Conservation (phyloP, 2,113 vertebrate genomes). For the Ameiurus melas region DNA sequence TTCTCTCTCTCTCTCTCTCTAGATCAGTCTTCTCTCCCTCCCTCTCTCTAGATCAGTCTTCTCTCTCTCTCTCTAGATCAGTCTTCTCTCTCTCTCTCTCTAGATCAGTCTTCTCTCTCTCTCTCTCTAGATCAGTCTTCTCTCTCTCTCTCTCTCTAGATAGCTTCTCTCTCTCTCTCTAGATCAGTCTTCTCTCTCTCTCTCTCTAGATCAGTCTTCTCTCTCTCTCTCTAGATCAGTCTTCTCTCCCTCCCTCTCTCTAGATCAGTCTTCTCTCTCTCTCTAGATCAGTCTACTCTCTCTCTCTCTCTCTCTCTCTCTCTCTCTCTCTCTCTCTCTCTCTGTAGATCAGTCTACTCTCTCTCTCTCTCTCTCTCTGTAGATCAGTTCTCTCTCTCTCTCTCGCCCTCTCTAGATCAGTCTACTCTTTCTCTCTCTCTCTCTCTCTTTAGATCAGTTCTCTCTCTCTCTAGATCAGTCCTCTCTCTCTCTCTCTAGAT, state of each 20-base stretch:
- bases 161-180: constrained; percentile 50
- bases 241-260: not conserved
- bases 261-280: not conserved
- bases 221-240: not conserved
- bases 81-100: not conserved
- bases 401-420: too few relatives aligned
- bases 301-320: not conserved
- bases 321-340: constrained; percentile 41
- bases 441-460: not conserved
- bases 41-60: not conserved
- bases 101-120: not conserved
- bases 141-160: not conserved
- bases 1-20: constrained; percentile 46
- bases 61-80: not conserved
- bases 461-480: too few relatives aligned
- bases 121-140: too few relatives aligned
- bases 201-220: not conserved
- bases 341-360: not conserved
- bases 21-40: too few relatives aligned
- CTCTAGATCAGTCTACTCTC: too few relatives aligned
- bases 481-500: not conserved
- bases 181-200: too few relatives aligned
- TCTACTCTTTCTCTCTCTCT: too few relatives aligned
- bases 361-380: not conserved
- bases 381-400: not conserved